Evolutionary conservation across 2,113 vertebrate species (phyloP).

Genomic region (Trematomus loennbergii): DNA sequence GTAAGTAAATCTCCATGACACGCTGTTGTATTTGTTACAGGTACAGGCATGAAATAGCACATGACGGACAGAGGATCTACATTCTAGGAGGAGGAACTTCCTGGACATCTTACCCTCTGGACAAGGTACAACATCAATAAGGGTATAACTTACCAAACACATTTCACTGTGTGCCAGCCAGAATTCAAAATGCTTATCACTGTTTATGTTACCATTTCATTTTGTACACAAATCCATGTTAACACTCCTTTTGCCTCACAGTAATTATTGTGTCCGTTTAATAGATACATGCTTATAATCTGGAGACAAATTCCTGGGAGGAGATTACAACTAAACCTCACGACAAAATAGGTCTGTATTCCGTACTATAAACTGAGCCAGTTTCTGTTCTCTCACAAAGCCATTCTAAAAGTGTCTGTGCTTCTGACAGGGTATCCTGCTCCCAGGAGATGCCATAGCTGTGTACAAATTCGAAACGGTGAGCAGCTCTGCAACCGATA

Average conservation of each 20-base stretch:
- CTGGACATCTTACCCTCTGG: constrained; percentile 97
- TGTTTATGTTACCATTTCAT: background rate
- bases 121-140: constrained; percentile 87
- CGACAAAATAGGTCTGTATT: constrained; percentile 91
- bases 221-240: constrained; percentile 1
- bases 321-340: constrained; percentile 96
- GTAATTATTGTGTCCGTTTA: constrained; percentile 2
- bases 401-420: background rate
- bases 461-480: constrained; percentile 97
- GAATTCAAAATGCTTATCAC: background rate
- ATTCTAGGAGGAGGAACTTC: constrained; percentile 98
- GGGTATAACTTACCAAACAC: background rate
- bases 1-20: background rate
- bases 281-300: constrained; percentile 97
- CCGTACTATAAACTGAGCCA: background rate
- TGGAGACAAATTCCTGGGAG: constrained; percentile 99
- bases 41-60: constrained; percentile 98
- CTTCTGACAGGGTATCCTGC: constrained; percentile 92
- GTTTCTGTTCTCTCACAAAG: background rate
- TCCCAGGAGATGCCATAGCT: constrained; percentile 96
- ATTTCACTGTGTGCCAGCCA: background rate
- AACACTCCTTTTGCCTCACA: background rate
- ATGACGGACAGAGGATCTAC: constrained; percentile 95
- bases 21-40: constrained; percentile 74
- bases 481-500: constrained; percentile 57